Evolutionary conservation across 2,113 vertebrate genomes (phyloP), one percentile per base, ranked within the genome.

Genomic region (Verasper variegatus): DNA sequence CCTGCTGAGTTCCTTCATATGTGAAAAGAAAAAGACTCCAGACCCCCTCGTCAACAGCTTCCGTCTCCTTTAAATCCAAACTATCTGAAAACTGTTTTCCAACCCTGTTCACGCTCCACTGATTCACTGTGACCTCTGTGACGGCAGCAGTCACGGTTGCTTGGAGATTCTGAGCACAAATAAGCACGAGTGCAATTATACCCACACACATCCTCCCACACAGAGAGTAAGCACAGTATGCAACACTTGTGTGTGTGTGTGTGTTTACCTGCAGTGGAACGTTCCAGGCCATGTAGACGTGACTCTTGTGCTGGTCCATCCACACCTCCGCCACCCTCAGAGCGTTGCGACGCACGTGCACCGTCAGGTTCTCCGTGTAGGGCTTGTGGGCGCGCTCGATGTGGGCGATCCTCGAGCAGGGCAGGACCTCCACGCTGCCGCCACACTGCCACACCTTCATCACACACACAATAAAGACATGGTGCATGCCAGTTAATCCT

Each of bases 201-300:
- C 70, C 56, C 47, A 52, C 62, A 14, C 62, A 27, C 63, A 27
- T 3, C 5, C 42, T n/a, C 72, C 23, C 37, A 67, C 62, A 14
- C 14, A 31, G 1, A 45, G 14, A 15, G 0, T 18, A 61, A 24
- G 37, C 11, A 58, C 31, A 11, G 45, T 4, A n/a, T 13, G 21
- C n/a, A 49, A 49, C 47, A 45, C 42, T 6, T n/a, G n/a, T 23
- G 54, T 13, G 8, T 1, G 13, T 23, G 18, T 21, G n/a, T 17
- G 3, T 26, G 57, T 24, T 61, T 40, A 98, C 97, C 15, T 95
- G 96, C 90, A 96, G 96, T 17, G 97, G 97, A 80, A 99, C 93
- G 63, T 99, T 99, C 98, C 97, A 99, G 15, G 98, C 98, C 97
- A 99, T 98, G 94, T 98, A 98, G 27, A 99, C 97, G 0, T 99